A percentile compares a stretch with the other conserved stretches of the same genome.
These are phyloP conservation scores for Leptura quadrifasciata DNA, from an alignment of 2,888 invertebrate genomes.

Conservation along the genomic window DNA sequence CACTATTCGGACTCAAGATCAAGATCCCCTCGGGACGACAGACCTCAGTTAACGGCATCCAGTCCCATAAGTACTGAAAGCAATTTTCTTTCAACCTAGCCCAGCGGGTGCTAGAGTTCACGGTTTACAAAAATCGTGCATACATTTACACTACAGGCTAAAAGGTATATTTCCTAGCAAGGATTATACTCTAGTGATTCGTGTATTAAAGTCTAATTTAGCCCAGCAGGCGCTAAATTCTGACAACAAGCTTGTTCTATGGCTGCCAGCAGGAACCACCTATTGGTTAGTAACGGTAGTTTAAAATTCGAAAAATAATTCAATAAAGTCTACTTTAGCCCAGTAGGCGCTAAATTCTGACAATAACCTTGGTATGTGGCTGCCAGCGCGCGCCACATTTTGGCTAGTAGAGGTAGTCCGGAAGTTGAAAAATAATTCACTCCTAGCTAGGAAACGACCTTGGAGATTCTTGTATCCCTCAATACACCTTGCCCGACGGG, in stretches of 20 bases:
- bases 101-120: conserved; percentile 10
- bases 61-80: background rate
- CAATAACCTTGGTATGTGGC: too few relatives aligned
- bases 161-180: conserved; percentile 3
- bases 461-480: background rate
- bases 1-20: conserved; percentile 8
- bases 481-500: background rate
- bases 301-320: background rate
- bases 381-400: too few relatives aligned
- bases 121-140: conserved; percentile 4
- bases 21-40: conserved; percentile 2
- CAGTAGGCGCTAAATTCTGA: too few relatives aligned
- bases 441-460: background rate
- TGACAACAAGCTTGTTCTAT: background rate
- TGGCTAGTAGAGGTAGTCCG: too few relatives aligned
- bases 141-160: background rate
- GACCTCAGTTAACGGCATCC: background rate
- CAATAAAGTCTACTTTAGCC: too few relatives aligned
- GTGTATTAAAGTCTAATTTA: background rate
- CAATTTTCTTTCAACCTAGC: conserved; percentile 2
- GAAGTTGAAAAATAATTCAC: too few relatives aligned
- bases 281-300: background rate
- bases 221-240: conserved; percentile 7
- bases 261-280: background rate
- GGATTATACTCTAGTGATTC: background rate